phyloP scores from a whole-genome alignment of 2,888 invertebrate species.

The Drosophila limbata region DNA sequence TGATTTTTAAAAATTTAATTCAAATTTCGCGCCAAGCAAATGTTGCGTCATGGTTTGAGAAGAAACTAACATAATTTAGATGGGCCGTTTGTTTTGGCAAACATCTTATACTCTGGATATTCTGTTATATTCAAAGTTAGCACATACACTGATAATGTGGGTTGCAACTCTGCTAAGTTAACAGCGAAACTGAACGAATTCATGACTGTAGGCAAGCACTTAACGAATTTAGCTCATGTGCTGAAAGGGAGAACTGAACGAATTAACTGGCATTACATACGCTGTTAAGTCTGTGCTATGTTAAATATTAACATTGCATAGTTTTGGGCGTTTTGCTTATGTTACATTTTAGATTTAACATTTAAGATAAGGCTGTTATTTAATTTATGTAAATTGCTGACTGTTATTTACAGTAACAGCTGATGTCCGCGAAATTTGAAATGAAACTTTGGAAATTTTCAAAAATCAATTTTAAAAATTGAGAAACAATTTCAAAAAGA shows the following conservation, averaged over 20 bases:
- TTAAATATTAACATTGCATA: neutral
- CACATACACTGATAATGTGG: neutral
- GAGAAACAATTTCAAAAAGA: no score
- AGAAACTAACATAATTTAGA: no score
- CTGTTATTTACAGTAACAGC: no score
- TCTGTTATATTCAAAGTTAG: neutral
- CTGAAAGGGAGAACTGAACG: neutral
- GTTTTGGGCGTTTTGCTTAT: neutral
- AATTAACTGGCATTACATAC: neutral
- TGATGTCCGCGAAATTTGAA: no score
- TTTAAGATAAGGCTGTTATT: neutral
- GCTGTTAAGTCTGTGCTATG: neutral
- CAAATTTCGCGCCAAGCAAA: no score
- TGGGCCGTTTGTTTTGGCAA: no score
- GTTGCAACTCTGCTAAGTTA: constrained; percentile 6
- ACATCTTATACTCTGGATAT: no score
- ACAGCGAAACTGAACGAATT: constrained; percentile 3
- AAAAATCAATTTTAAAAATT: no score
- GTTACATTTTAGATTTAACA: neutral
- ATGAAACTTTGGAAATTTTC: no score
- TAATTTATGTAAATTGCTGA: neutral
- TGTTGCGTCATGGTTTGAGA: no score
- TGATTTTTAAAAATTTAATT: no score
- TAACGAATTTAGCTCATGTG: constrained; percentile 7
- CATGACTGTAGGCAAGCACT: neutral